Percentiles rank a stretch among this genome's conserved stretches.
phyloP scores from a whole-genome alignment of 2,113 vertebrate genomes.

The Colinus virginianus region DNA sequence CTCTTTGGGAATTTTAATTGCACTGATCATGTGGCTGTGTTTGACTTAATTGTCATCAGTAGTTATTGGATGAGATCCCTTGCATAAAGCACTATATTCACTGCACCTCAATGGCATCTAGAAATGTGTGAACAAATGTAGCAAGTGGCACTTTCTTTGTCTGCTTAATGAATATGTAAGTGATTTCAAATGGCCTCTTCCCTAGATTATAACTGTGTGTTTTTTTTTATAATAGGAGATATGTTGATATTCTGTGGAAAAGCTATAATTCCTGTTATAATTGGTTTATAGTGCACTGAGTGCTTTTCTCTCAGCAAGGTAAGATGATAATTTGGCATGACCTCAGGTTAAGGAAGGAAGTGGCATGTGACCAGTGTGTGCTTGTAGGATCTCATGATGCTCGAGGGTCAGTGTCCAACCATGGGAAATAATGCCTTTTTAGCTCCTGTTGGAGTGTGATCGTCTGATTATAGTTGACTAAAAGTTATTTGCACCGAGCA shows the following conservation, averaged over 20 bases:
- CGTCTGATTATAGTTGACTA: background rate
- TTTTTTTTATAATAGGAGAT: background rate
- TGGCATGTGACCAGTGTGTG: background rate
- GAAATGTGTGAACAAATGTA: background rate
- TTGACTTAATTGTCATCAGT: conserved; percentile 52
- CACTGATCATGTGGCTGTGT: conserved; percentile 30
- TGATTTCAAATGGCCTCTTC: conserved; percentile 13
- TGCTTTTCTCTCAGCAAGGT: background rate
- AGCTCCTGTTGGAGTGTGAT: background rate
- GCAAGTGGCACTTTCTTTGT: conserved; percentile 29
- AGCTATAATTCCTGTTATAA: background rate
- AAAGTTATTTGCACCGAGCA: background rate
- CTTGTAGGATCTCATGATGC: background rate
- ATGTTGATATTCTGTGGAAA: background rate
- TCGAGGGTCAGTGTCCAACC: background rate
- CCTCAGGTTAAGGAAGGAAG: background rate
- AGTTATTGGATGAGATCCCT: conserved; percentile 4
- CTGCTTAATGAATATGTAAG: background rate
- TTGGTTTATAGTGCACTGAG: background rate
- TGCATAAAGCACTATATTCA: background rate
- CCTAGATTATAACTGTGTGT: background rate
- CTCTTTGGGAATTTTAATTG: conserved; percentile 65
- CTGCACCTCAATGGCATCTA: background rate
- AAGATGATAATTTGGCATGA: background rate
- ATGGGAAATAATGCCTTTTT: background rate